A percentile compares a stretch with the other conserved stretches of the same genome.
phyloP scores from a whole-genome alignment of 2,113 vertebrate genomes.

The Clarias gariepinus region DNA sequence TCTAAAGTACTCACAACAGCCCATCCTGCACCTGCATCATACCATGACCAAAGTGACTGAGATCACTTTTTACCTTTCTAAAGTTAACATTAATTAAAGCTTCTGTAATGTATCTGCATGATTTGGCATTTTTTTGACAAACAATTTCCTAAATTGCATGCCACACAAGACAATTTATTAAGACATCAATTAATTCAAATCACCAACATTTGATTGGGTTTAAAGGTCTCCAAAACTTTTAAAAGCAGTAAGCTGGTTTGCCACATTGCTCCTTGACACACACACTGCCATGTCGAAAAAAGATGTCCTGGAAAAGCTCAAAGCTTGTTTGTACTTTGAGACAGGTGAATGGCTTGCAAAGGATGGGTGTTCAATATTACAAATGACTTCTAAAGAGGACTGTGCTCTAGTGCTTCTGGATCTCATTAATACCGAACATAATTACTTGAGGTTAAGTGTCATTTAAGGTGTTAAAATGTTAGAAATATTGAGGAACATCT shows the following conservation, averaged over 20 bases:
- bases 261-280: slow-evolving; percentile 11
- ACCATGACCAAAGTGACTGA: not conserved
- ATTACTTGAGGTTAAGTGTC: slow-evolving; percentile 30
- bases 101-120: not conserved
- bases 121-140: not conserved
- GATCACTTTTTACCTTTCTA: not conserved
- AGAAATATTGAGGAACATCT: slow-evolving; percentile 20
- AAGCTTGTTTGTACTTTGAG: slow-evolving; percentile 17
- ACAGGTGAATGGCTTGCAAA: slow-evolving; percentile 20
- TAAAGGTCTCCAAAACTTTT: not conserved
- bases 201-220: not conserved
- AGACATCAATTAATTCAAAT: not conserved
- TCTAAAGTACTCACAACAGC: not conserved
- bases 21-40: not conserved
- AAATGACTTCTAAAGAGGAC: slow-evolving; percentile 13
- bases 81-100: not conserved
- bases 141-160: not conserved
- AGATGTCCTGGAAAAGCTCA: slow-evolving; percentile 17
- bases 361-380: slow-evolving; percentile 17
- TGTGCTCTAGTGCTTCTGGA: slow-evolving; percentile 4
- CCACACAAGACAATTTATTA: not conserved
- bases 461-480: slow-evolving; percentile 39
- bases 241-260: not conserved
- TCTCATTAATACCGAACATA: slow-evolving; percentile 18
- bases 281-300: slow-evolving; percentile 5